phyloP scores from a whole-genome alignment of 2,113 vertebrate genomes.

The Oryzias celebensis region DNA sequence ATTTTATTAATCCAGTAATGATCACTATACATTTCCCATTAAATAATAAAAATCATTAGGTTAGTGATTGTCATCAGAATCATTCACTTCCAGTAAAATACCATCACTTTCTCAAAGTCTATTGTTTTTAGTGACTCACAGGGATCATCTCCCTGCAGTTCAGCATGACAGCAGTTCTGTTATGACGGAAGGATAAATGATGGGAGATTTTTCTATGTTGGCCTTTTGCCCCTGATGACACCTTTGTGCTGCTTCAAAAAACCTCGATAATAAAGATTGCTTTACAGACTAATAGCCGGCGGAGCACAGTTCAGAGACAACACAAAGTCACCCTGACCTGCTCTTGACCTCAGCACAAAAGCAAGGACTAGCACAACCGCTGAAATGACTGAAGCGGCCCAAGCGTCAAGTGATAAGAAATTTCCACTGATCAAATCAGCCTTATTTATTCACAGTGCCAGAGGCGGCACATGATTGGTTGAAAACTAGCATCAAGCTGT shows the following conservation, averaged over 20 bases:
- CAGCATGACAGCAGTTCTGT: no score
- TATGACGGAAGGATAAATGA: background rate
- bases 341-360: constrained; percentile 42
- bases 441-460: constrained; percentile 47
- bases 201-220: background rate
- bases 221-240: background rate
- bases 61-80: no score
- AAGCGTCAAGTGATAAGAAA: constrained; percentile 54
- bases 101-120: no score
- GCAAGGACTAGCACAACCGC: constrained; percentile 25
- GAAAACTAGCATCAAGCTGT: constrained; percentile 56
- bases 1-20: no score
- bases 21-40: no score
- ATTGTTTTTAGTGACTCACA: no score
- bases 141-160: no score
- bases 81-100: no score
- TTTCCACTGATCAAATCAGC: constrained; percentile 54
- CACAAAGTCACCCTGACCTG: constrained; percentile 28
- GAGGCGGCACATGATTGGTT: constrained; percentile 51
- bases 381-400: constrained; percentile 32
- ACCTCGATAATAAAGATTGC: background rate
- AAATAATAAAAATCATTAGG: no score
- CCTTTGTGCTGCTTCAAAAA: constrained; percentile 13
- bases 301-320: no score
- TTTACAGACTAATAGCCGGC: background rate